Conservation (phyloP, 1,140 invertebrate genomes). For the Phortica variegata region DNA sequence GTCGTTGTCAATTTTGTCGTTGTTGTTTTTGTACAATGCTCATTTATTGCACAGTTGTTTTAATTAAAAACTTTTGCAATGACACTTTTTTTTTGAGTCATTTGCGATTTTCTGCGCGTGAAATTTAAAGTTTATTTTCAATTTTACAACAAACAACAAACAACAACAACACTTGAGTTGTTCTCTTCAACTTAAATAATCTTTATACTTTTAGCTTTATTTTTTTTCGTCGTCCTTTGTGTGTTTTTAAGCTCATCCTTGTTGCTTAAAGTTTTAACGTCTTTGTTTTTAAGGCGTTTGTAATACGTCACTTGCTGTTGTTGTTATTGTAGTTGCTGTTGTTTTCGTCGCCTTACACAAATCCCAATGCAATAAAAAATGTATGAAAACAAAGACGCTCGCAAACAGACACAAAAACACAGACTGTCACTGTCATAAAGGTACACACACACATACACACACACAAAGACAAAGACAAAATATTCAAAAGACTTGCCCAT, state of each 20-base stretch:
- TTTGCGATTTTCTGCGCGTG: neutral
- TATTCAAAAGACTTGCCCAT: no score
- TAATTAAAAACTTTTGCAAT: constrained; percentile 52
- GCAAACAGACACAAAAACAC: no score
- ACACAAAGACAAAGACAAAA: constrained; percentile 1
- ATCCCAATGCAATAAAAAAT: constrained; percentile 8
- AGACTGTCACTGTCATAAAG: no score
- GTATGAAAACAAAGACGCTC: constrained; percentile 30
- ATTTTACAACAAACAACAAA: no score
- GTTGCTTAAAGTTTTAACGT: constrained; percentile 21
- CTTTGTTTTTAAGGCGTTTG: constrained; percentile 26
- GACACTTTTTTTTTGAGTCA: constrained; percentile 24
- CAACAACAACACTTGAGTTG: no score
- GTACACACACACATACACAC: constrained; percentile 25
- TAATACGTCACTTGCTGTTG: constrained; percentile 1
- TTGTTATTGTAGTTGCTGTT: no score
- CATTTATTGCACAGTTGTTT: constrained; percentile 52
- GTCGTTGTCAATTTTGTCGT: neutral
- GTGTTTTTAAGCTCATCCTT: neutral
- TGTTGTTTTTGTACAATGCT: constrained; percentile 10
- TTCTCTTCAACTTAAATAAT: constrained; percentile 6
- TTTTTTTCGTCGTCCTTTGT: neutral
- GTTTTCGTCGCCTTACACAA: neutral
- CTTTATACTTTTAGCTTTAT: neutral
- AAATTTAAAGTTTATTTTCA: no score